Evolutionary conservation across 1,140 invertebrate species (phyloP).

Genomic region (Lamellibrachia luymesi): DNA sequence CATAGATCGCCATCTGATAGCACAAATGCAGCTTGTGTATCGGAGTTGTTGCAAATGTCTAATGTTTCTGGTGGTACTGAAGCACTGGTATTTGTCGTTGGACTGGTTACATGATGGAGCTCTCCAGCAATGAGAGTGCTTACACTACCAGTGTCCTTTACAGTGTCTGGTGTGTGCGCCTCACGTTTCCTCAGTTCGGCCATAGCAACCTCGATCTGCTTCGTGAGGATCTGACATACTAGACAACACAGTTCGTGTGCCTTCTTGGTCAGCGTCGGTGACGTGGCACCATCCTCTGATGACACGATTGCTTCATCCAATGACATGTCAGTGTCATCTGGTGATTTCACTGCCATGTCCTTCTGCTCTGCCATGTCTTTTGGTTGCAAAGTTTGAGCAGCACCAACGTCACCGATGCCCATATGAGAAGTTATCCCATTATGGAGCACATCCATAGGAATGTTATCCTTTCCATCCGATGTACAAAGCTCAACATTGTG

Average conservation of each 20-base stretch:
- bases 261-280: not conserved
- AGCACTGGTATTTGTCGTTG: not conserved
- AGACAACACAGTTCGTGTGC: not conserved
- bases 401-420: not conserved
- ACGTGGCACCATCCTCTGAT: not conserved
- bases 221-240: not conserved
- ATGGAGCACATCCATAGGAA: constrained; percentile 5
- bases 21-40: not conserved
- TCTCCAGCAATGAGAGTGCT: not conserved
- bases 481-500: not conserved
- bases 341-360: not conserved
- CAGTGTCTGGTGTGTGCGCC: not conserved
- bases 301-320: not conserved
- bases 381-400: not conserved
- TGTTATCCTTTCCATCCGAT: not conserved
- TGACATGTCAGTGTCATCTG: not conserved
- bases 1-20: not conserved
- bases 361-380: not conserved
- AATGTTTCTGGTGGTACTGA: not conserved
- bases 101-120: not conserved
- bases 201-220: not conserved
- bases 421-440: not conserved
- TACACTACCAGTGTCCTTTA: not conserved
- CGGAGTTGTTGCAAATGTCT: not conserved
- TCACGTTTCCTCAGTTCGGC: not conserved